Evolutionary conservation across 2,113 vertebrate species (phyloP), one percentile per base, ranked within the genome.

Genomic region (Numida meleagris): DNA sequence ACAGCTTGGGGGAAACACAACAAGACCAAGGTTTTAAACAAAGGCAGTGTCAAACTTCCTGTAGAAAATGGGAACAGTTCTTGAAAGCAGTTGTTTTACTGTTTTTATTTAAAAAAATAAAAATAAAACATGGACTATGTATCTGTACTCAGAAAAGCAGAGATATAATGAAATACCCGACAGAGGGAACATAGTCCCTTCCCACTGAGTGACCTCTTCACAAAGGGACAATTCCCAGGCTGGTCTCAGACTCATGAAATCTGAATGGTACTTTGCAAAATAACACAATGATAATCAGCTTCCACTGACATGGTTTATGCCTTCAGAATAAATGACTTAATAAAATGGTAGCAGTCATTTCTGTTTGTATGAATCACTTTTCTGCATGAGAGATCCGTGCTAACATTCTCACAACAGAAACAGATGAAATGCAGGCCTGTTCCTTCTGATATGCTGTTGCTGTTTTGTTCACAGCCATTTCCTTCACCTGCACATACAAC

Each of bases 201-300:
- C 14, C 14, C 53, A 18, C 0, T 0, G 43, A 59, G 15, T 23
- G 50, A 46, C 10, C 48, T 62, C 38, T 53, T 38, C 48, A 25
- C n/a, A 67, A 21, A 50, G 7, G 45, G 27, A 53, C 31, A 21
- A 11, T 40, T 61, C 19, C 58, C n/a, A 34, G 29, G 20, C 38
- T 13, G 11, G 21, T 50, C 42, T 68, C 33, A 38, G 73, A 62
- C 12, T 38, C 21, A n/a, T 29, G 34, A 24, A 73, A 62, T 18
- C 11, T n/a, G 61, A 10, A 43, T 50, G 42, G 18, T 45, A 25
- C 42, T 13, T 70, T 48, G 43, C 3, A 27, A 43, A 67, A 43
- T 19, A 66, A n/a, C 23, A 14, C 15, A 38, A 11, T 0, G 2
- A 72, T 25, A 34, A 67, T n/a, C 42, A 78, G 7, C 34, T 72